Base-by-base conservation (phyloP, 2,888 invertebrate species). In the Sphinx pinastri region DNA sequence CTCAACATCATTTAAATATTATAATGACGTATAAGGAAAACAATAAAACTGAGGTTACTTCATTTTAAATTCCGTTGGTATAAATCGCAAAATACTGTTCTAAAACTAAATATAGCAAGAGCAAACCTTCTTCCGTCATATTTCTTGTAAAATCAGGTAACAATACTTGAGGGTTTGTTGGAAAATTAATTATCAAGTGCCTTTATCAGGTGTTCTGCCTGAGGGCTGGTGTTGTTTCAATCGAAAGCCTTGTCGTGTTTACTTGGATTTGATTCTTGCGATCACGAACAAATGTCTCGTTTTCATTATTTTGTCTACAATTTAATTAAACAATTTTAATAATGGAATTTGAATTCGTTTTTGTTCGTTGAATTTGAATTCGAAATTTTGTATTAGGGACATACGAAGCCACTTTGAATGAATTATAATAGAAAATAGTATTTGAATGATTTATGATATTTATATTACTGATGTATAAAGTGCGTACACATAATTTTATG, bases 181-280 rank as follows among this genome's bases (percentile, higher is more conserved):
- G 79, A 81, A 88, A 90, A 90, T 90, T 91, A 92, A 92, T 92
- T 91, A 91, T 77, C 79, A 85, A 86, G 80, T 88, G 89, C 82
- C 88, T 86, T 83, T 81, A 86, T 82, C 89, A 89, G 90, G 84
- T 87, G 82, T 75, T 81, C 71, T 75, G 88, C 89, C 86, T 71
- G 75, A 75, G 85, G 89, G 83, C 76, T 71, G 71, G 73, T 76
- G 77, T 77, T 77, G 82, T 79, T 83, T 78, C 78, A 77, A 82
- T 82, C 77, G 75, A 73, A 76, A 77, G 79, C 77, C 81, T 76
- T 79, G 79, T 79, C 76, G 79, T 82, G 78, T 85, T 85, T 82
- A 75, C 78, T 80, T 76, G 75, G 79, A 82, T 81, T 82, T 80
- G 81, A 85, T 83, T 82, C 73, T 73, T 75, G 75, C 79, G 77